Percentiles rank a stretch among this genome's conserved stretches.
Conservation (phyloP, 2,888 invertebrate species). For the Zootermopsis nevadensis region DNA sequence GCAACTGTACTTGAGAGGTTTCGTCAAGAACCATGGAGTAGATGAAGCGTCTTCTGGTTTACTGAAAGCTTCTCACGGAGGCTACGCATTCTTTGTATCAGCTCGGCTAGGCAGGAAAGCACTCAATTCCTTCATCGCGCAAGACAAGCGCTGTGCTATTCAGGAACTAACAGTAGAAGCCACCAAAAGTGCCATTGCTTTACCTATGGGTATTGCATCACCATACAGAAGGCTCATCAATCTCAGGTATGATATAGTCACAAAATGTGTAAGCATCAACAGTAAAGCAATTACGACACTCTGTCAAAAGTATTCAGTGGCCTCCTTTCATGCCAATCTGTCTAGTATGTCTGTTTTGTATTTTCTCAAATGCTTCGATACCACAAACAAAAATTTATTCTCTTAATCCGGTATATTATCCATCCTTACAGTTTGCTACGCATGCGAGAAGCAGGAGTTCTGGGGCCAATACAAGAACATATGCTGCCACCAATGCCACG, state of each 20-base stretch:
- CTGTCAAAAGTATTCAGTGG: too few species aligned
- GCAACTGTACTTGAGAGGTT: constrained; percentile 49
- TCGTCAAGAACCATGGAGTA: constrained; percentile 66
- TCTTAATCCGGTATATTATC: too few species aligned
- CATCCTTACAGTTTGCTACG: constrained; percentile 60
- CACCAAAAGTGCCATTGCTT: constrained; percentile 69
- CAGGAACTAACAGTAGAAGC: constrained; percentile 69
- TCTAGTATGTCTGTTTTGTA: too few species aligned
- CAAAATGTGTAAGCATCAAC: not conserved
- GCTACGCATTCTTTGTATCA: constrained; percentile 74
- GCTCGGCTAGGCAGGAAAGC: constrained; percentile 70
- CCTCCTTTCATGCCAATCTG: too few species aligned
- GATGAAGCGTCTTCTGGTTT: constrained; percentile 68
- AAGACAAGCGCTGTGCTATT: constrained; percentile 66
- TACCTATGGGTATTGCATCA: constrained; percentile 69
- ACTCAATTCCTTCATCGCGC: constrained; percentile 61
- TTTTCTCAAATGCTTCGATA: too few species aligned
- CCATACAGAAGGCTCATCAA: constrained; percentile 71
- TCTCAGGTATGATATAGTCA: constrained; percentile 63
- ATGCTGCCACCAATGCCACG: constrained; percentile 67
- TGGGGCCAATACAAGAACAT: constrained; percentile 59
- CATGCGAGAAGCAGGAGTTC: constrained; percentile 61
- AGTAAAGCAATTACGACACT: too few species aligned
- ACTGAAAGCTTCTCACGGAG: constrained; percentile 66
- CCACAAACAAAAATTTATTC: too few species aligned